Evolutionary conservation across 2,113 vertebrate species (phyloP), one percentile per base, ranked within the genome.

Genomic region (Uropsilus gracilis): DNA sequence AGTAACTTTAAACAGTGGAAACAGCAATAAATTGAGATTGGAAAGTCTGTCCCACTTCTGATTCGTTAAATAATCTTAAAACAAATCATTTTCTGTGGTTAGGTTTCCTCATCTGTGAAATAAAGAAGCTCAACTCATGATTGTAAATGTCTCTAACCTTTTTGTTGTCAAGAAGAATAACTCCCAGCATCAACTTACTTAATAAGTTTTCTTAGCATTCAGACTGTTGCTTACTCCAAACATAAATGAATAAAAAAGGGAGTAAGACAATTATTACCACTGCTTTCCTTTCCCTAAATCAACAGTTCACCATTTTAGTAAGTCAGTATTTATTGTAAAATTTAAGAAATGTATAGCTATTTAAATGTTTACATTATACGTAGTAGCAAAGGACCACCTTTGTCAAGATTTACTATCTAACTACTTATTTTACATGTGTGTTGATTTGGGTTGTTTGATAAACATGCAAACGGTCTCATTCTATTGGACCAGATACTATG

Each of bases 221-320:
- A 3, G 48, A 91, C 3, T 84, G 1, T 63, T 72, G 4, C 69
- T 90, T 72, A 50, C 4, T 72, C 20, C 68, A 20, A 83, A 91
- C 10, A 88, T 78, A 78, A 50, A 42, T 57, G 63, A 76, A 8
- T 17, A 26, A 73, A 57, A 90, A 66, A 32, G 14, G 0, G 30
- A 63, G 26, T 6, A 81, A 6, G 44, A 9, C 1, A 83, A 71
- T 86, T 87, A 22, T 66, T 86, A 48, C 5, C 8, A 48, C 8
- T 83, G 22, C 18, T 61, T 94, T 87, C 63, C 24, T 55, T 81
- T 76, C 28, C 20, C 4, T 55, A 63, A 90, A 32, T 53, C 48
- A 59, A 75, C 68, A 66, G 2, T 72, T 80, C 39, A 90, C 68
- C 64, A 92, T 83, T 97, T 83, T 94, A 39, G 55, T 42, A 76